Percentiles rank a stretch among this genome's conserved stretches.
These are phyloP conservation scores for Drosophila willistoni DNA, from an alignment of 1,140 invertebrate genomes.

Conservation along the genomic window DNA sequence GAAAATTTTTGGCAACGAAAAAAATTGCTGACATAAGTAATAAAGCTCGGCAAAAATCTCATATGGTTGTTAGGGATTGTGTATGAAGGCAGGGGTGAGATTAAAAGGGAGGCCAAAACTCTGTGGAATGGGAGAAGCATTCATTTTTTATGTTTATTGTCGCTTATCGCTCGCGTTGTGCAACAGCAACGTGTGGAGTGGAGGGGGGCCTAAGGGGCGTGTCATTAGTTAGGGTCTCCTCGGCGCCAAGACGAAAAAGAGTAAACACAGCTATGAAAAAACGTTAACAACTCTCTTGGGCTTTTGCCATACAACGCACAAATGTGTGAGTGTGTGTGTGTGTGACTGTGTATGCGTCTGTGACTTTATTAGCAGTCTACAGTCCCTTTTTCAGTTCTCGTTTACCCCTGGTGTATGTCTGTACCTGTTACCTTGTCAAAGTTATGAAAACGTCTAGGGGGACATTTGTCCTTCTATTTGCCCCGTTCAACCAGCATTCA, in stretches of 20 bases:
- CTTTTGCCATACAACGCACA: conserved; percentile 50
- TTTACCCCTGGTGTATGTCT: conserved; percentile 15
- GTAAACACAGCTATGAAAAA: conserved; percentile 77
- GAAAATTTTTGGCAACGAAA: conserved; percentile 50
- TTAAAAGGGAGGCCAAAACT: conserved; percentile 22
- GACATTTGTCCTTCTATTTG: conserved; percentile 20
- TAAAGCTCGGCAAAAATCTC: conserved; percentile 65
- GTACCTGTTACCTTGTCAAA: conserved; percentile 71
- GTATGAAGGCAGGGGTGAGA: conserved; percentile 5
- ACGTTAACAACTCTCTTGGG: conserved; percentile 80
- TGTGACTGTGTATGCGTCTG: conserved; percentile 22
- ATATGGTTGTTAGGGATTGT: conserved; percentile 62
- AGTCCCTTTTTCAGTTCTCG: background rate
- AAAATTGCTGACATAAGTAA: conserved; percentile 58
- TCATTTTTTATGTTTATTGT: conserved; percentile 81
- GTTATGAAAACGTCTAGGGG: conserved; percentile 69
- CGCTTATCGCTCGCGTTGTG: conserved; percentile 61
- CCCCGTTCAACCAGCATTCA: background rate
- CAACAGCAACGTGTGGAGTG: conserved; percentile 7
- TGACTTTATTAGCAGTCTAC: conserved; percentile 52
- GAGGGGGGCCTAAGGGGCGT: conserved; percentile 37
- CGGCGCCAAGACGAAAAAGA: conserved; percentile 76
- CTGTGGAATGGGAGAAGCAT: conserved; percentile 21
- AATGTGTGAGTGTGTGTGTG: conserved; percentile 42
- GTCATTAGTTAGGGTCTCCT: conserved; percentile 74